Evolutionary conservation across 2,888 invertebrate species (phyloP).

Genomic region (Drosophila leonis): DNA sequence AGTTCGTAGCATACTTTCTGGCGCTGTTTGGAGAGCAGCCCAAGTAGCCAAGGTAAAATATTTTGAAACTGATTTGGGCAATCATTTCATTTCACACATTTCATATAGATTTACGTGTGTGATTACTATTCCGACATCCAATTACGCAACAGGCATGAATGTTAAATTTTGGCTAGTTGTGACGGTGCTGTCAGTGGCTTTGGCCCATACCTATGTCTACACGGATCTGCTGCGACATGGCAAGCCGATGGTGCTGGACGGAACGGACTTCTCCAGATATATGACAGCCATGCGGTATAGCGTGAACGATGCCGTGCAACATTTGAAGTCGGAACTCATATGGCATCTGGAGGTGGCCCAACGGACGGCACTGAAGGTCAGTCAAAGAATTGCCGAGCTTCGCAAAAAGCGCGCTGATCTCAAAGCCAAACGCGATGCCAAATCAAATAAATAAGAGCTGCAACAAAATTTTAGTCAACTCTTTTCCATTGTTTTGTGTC

Average conservation of each 20-base stretch:
- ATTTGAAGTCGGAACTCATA: slow-evolving; percentile 21
- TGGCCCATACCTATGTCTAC: slow-evolving; percentile 36
- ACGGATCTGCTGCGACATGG: not conserved
- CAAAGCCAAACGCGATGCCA: too few relatives aligned
- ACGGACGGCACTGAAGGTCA: not conserved
- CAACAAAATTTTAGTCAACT: slow-evolving; percentile 1
- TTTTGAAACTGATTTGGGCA: slow-evolving; percentile 7
- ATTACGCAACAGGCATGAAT: slow-evolving; percentile 15
- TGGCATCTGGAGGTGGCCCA: slow-evolving; percentile 11
- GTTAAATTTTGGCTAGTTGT: slow-evolving; percentile 36
- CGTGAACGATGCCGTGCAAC: not conserved
- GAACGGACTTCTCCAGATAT: not conserved
- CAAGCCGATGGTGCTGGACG: not conserved
- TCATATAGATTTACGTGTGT: not conserved
- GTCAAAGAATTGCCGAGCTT: slow-evolving; percentile 8
- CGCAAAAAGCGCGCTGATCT: slow-evolving; percentile 2
- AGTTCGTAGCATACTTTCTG: slow-evolving; percentile 36
- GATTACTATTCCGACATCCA: not conserved
- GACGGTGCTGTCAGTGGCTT: slow-evolving; percentile 18
- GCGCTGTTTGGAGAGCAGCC: slow-evolving; percentile 5
- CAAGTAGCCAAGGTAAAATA: slow-evolving; percentile 31
- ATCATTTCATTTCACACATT: not conserved
- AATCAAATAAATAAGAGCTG: not conserved
- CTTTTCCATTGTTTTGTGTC: not conserved
- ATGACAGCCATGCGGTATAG: not conserved